Evolutionary conservation across 2,797 vertebrate species (phyloP).

Genomic region (Sandelia bainsii): DNA sequence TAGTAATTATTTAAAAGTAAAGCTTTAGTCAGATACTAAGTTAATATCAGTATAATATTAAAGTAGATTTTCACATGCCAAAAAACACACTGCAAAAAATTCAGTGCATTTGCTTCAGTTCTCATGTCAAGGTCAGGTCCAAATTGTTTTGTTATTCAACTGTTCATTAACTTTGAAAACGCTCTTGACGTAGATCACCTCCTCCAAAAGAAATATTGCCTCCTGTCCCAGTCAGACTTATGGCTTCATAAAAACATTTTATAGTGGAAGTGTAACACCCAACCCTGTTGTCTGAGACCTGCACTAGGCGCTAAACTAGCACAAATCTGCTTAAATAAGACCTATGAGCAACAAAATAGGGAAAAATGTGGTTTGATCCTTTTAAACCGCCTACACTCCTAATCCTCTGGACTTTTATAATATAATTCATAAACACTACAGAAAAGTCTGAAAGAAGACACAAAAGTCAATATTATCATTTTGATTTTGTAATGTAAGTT

Average conservation of each 20-base stretch:
- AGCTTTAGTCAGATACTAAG: conserved; percentile 4
- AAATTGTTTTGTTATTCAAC: conserved; percentile 67
- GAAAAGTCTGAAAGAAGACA: conserved; percentile 50
- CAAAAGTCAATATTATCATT: conserved; percentile 60
- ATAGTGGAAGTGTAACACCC: conserved; percentile 68
- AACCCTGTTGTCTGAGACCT: conserved; percentile 52
- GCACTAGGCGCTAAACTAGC: conserved; percentile 31
- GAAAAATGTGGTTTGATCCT: conserved; percentile 24
- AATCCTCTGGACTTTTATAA: conserved; percentile 42
- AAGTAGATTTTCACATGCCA: conserved; percentile 16
- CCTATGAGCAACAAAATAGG: conserved; percentile 34
- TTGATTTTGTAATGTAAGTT: conserved; percentile 55
- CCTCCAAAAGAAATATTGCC: conserved; percentile 72
- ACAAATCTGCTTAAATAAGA: conserved; percentile 49
- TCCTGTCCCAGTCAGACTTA: conserved; percentile 69
- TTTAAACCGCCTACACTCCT: conserved; percentile 25
- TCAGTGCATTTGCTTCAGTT: conserved; percentile 28
- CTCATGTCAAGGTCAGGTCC: conserved; percentile 53
- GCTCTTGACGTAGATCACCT: conserved; percentile 63
- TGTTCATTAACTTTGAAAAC: conserved; percentile 73
- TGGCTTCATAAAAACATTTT: conserved; percentile 79
- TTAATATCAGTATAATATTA: conserved; percentile 12
- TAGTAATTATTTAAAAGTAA: conserved; percentile 12
- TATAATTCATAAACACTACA: conserved; percentile 51
- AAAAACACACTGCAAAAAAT: conserved; percentile 30